phyloP scores from a whole-genome alignment of 2,888 invertebrate genomes.

The Loripinus fragilis region DNA sequence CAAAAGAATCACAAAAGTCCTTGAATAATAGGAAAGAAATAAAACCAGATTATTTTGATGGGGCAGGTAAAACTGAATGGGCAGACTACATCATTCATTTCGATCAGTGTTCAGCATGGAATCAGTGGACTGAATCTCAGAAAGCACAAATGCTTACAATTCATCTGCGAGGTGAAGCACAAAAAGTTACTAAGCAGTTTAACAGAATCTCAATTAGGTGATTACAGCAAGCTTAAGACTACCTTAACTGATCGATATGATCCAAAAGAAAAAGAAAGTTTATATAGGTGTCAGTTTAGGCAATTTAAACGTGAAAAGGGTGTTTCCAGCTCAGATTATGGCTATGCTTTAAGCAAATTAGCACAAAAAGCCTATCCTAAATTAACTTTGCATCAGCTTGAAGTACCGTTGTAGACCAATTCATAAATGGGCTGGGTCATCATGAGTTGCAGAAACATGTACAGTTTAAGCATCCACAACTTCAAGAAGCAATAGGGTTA shows the following conservation, averaged over 20 bases:
- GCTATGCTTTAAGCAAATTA: conserved; percentile 28
- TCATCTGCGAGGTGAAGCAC: conserved; percentile 18
- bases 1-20: no score
- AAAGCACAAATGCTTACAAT: conserved; percentile 31
- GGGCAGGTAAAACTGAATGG: conserved; percentile 3
- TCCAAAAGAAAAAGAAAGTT: conserved; percentile 30
- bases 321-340: conserved; percentile 32
- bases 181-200: conserved; percentile 31
- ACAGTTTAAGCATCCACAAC: conserved; percentile 19
- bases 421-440: conserved; percentile 24
- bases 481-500: conserved; percentile 18
- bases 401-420: conserved; percentile 27
- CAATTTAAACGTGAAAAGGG: conserved; percentile 17
- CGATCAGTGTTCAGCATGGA: conserved; percentile 14
- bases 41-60: conserved; percentile 19
- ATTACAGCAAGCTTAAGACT: conserved; percentile 11
- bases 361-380: conserved; percentile 25
- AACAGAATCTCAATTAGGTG: background rate
- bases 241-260: conserved; percentile 20
- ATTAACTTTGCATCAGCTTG: background rate
- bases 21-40: conserved; percentile 1
- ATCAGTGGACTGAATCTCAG: conserved; percentile 17
- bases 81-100: background rate
- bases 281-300: conserved; percentile 36
- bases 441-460: conserved; percentile 33